Evolutionary conservation across 2,888 invertebrate species (phyloP).

Genomic region (Seira ritae): DNA sequence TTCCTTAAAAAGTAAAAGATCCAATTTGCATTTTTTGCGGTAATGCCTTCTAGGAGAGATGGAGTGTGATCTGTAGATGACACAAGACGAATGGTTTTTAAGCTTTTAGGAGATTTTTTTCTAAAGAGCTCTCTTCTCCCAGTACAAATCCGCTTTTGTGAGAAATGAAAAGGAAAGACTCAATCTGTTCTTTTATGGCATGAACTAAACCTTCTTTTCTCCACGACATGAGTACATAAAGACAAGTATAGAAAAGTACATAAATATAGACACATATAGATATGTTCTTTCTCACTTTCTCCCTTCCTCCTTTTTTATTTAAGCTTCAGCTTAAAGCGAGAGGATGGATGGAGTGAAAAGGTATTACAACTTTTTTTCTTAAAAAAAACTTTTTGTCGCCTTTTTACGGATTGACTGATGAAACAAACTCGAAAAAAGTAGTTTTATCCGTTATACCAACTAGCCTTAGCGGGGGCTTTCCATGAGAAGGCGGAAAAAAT

Average conservation of each 20-base stretch:
- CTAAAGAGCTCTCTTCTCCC: conserved; percentile 62
- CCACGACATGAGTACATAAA: not conserved
- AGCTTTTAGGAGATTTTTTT: conserved; percentile 62
- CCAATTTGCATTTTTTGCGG: not conserved
- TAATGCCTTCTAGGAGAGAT: conserved; percentile 20
- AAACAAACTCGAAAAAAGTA: conserved; percentile 49
- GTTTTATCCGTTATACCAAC: not conserved
- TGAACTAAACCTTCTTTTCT: not conserved
- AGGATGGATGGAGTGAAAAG: not conserved
- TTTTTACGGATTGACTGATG: conserved; percentile 63
- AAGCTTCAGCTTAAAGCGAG: conserved; percentile 21
- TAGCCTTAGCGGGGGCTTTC: not conserved
- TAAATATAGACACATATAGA: too few relatives aligned
- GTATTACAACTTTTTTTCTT: not conserved
- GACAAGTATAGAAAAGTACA: too few relatives aligned
- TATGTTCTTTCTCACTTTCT: conserved; percentile 20
- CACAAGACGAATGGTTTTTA: conserved; percentile 69
- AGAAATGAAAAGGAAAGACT: conserved; percentile 65
- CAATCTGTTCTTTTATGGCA: conserved; percentile 65
- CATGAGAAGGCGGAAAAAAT: not conserved
- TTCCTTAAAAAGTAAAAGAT: too few relatives aligned
- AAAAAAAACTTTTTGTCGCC: conserved; percentile 62
- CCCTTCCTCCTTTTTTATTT: conserved; percentile 37
- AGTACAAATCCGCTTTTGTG: conserved; percentile 66
- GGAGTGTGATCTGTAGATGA: conserved; percentile 69